Evolutionary conservation across 2,113 vertebrate species (phyloP), one percentile per base, ranked within the genome.

Genomic region (Muscicapa adusta): DNA sequence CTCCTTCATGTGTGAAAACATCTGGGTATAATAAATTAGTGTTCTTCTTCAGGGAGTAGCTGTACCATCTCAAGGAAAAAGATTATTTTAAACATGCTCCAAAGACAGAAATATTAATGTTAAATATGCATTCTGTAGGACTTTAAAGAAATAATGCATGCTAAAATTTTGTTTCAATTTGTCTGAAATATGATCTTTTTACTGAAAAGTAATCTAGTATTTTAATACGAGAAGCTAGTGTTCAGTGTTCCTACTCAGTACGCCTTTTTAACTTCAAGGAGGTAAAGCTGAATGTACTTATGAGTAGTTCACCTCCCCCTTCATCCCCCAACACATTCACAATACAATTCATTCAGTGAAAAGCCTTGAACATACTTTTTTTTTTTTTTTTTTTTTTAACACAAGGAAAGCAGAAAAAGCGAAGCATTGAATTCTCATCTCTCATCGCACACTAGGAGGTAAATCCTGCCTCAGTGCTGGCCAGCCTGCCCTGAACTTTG

Each of bases 351-450:
- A 83, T 91, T 95, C 78, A 91, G 38, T 82, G 71, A 79, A 95
- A 95, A 94, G 62, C 70, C 84, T 93, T 92, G 65, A 94, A 85
- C 26, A 43, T 62, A 18, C 28, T 24, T 29, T 26, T 25, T 51
- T 33, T 61, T 23, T 34, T 29, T 57, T 68, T 67, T 61, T 25
- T 36, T 47, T 33, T 48, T 58, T 40, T 7, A n/a, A 19, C 31
- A 61, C 42, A 67, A 85, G 53, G 31, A 85, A 79, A 85, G 29
- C 22, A 91, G 62, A 68, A 85, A 88, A 91, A 77, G 24, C 50
- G 85, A 94, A 91, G 58, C 75, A 73, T 63, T 94, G 85, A 95
- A 93, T 95, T 94, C 67, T 93, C 92, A 90, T 95, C 88, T 96
- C 87, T 96, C 87, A 51, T 88, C 43, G 31, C 85, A 76, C 75